A percentile compares a stretch with the other conserved stretches of the same genome.
phyloP scores from a whole-genome alignment of 2,113 vertebrate genomes.

The Hippoglossus stenolepis region DNA sequence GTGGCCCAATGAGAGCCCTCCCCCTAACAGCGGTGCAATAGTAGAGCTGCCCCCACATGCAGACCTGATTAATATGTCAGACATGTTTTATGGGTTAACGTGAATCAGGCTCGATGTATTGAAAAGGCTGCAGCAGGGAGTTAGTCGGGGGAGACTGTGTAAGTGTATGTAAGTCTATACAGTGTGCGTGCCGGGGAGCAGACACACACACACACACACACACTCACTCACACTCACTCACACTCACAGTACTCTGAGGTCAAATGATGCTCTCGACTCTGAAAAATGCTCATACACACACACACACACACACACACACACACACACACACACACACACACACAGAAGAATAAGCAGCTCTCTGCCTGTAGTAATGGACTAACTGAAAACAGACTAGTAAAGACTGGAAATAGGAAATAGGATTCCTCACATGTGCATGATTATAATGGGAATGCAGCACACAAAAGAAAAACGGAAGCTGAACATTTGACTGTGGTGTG shows the following conservation, averaged over 20 bases:
- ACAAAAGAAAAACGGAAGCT: conserved; percentile 42
- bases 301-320: background rate
- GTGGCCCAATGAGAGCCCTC: conserved; percentile 83
- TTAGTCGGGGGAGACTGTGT: conserved; percentile 30
- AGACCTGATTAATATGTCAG: conserved; percentile 89
- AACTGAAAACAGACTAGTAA: conserved; percentile 50
- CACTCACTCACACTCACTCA: background rate
- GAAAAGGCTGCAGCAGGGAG: conserved; percentile 69
- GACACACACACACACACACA: background rate
- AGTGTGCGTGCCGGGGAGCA: conserved; percentile 20
- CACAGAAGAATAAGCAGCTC: background rate
- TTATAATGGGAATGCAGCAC: conserved; percentile 54
- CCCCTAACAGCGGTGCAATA: conserved; percentile 61
- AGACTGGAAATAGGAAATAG: conserved; percentile 52
- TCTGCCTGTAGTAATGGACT: conserved; percentile 40
- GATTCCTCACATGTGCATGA: conserved; percentile 57
- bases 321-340: too few relatives aligned
- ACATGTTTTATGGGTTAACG: conserved; percentile 86
- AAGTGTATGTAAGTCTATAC: conserved; percentile 34
- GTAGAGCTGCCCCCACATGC: conserved; percentile 74
- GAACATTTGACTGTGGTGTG: conserved; percentile 13
- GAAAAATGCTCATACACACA: conserved; percentile 32
- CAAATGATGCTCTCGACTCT: conserved; percentile 46
- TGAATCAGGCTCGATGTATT: conserved; percentile 76
- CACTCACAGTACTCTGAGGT: conserved; percentile 35